Percentiles rank a stretch among this genome's conserved stretches.
phyloP scores from a whole-genome alignment of 2,113 vertebrate genomes.

The Labeo catla region DNA sequence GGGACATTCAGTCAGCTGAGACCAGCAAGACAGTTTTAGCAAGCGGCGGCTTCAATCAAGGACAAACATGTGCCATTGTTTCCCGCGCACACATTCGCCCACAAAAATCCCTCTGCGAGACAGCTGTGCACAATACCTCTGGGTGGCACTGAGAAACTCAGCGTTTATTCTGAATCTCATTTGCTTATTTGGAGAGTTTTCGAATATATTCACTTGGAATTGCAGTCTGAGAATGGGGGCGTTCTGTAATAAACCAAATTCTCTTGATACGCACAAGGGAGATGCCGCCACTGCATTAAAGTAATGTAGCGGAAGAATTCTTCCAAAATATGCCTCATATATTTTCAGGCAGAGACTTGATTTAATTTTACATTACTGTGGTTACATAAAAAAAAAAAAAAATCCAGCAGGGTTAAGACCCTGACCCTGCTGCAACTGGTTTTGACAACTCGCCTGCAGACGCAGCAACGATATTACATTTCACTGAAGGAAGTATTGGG shows the following conservation, averaged over 20 bases:
- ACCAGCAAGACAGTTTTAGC: constrained; percentile 10
- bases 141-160: constrained; percentile 33
- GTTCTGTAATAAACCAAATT: constrained; percentile 21
- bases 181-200: constrained; percentile 31
- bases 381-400: constrained; percentile 8
- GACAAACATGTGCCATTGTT: constrained; percentile 55
- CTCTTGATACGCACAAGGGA: constrained; percentile 19
- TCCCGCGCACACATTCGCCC: constrained; percentile 13
- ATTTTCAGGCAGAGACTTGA: constrained; percentile 19
- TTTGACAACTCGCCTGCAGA: constrained; percentile 42
- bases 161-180: constrained; percentile 24
- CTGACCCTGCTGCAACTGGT: constrained; percentile 35
- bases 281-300: constrained; percentile 30
- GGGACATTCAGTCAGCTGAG: constrained; percentile 45
- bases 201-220: constrained; percentile 33
- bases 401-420: constrained; percentile 18
- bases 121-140: constrained; percentile 39
- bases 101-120: constrained; percentile 21
- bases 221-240: constrained; percentile 12
- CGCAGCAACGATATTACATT: constrained; percentile 46
- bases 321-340: constrained; percentile 27
- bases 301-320: constrained; percentile 6
- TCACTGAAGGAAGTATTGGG: constrained; percentile 29
- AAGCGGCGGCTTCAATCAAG: constrained; percentile 45
- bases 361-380: constrained; percentile 46